Evolutionary conservation across 2,113 vertebrate genomes (phyloP).

Genomic region (Paracanthobrama guichenoti): DNA sequence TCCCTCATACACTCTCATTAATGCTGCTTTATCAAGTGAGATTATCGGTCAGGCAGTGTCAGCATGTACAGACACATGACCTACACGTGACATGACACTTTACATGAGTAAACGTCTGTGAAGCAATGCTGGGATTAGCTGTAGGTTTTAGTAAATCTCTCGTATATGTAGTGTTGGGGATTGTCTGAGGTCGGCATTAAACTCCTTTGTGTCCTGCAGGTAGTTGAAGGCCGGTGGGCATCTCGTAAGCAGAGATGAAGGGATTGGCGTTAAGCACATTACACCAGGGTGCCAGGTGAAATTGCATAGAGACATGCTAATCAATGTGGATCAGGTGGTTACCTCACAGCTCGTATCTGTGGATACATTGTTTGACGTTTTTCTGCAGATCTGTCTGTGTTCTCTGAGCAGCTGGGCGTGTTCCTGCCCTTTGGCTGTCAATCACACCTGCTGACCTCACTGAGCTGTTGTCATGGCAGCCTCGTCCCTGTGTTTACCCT

Average conservation of each 20-base stretch:
- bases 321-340: background rate
- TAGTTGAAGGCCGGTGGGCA: background rate
- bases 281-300: constrained; percentile 16
- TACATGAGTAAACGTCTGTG: constrained; percentile 10
- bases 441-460: constrained; percentile 64
- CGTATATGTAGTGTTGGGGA: background rate
- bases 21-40: background rate
- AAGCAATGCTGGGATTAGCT: background rate
- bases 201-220: background rate
- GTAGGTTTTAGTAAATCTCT: background rate
- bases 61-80: constrained; percentile 8
- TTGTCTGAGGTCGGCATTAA: constrained; percentile 22
- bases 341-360: background rate
- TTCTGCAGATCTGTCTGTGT: constrained; percentile 25
- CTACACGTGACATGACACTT: background rate
- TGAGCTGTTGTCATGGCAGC: constrained; percentile 71
- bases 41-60: background rate
- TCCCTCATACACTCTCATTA: background rate
- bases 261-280: constrained; percentile 33
- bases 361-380: background rate
- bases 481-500: constrained; percentile 64
- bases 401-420: constrained; percentile 40
- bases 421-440: constrained; percentile 64
- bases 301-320: background rate
- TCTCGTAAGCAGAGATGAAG: background rate